phyloP scores from a whole-genome alignment of 2,113 vertebrate species.

The Heterotilapia buettikoferi region DNA sequence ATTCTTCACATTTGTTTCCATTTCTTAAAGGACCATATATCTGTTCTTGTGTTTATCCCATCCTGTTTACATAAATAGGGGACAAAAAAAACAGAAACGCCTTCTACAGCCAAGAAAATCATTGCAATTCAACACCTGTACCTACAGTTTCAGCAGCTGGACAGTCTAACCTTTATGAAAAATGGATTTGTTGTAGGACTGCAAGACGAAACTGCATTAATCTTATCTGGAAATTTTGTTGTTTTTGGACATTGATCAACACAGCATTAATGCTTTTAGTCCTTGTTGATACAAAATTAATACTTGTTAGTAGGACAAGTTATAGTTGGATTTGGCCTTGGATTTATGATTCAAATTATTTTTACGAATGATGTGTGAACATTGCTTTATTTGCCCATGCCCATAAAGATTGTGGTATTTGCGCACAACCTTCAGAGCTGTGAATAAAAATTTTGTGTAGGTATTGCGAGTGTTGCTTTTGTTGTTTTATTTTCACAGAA shows the following conservation, averaged over 20 bases:
- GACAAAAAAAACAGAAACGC: neutral
- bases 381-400: neutral
- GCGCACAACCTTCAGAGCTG: neutral
- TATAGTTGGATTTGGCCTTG: neutral
- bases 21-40: neutral
- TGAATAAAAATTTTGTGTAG: neutral
- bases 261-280: neutral
- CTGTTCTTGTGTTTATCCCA: neutral
- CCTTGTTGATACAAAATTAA: neutral
- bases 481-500: neutral
- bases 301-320: neutral
- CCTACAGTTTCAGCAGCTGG: no score
- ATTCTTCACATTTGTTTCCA: neutral
- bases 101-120: neutral
- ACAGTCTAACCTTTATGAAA: no score
- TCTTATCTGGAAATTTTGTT: no score
- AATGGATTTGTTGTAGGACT: no score
- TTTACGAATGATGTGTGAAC: neutral
- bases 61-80: neutral
- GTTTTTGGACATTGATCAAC: no score
- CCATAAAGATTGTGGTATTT: neutral
- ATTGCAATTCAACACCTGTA: neutral
- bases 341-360: no score
- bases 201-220: no score
- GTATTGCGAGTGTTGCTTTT: neutral